Percentiles rank a stretch among this genome's conserved stretches.
Evolutionary conservation across 2,113 vertebrate species (phyloP).

Genomic region (Setophaga petechia): DNA sequence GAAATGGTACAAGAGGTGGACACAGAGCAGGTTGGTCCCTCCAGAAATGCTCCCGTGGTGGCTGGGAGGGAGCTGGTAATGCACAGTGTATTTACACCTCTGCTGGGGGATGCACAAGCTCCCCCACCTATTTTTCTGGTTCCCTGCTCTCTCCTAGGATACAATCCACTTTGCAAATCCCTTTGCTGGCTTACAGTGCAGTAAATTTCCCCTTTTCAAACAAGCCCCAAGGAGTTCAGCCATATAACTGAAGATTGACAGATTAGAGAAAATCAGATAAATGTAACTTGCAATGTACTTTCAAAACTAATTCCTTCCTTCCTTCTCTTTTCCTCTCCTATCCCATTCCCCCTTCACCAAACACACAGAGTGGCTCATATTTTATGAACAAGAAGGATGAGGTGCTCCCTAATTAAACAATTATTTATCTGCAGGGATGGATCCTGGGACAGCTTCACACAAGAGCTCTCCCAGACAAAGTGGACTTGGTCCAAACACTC

Average conservation of each 20-base stretch:
- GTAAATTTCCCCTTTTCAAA: slow-evolving; percentile 28
- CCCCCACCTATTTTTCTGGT: background rate
- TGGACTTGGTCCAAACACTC: background rate
- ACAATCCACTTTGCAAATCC: background rate
- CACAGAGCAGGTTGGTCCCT: background rate
- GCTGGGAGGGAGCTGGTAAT: background rate
- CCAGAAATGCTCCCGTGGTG: background rate
- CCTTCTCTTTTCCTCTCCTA: background rate
- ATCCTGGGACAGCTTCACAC: background rate
- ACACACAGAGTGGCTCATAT: background rate
- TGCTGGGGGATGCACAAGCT: background rate
- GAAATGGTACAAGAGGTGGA: accelerated
- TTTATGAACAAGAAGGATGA: background rate
- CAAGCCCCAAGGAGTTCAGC: background rate
- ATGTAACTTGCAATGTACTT: background rate
- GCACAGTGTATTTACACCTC: background rate
- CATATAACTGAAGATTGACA: background rate
- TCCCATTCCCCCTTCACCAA: background rate
- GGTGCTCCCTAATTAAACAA: background rate
- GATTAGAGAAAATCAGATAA: background rate
- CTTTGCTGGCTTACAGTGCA: slow-evolving; percentile 11
- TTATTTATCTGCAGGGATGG: background rate
- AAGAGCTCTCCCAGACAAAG: background rate
- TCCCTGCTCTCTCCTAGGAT: slow-evolving; percentile 33
- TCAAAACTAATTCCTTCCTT: background rate